Evolutionary conservation across 2,113 vertebrate species (phyloP).

Genomic region (Brienomyrus longianalis): DNA sequence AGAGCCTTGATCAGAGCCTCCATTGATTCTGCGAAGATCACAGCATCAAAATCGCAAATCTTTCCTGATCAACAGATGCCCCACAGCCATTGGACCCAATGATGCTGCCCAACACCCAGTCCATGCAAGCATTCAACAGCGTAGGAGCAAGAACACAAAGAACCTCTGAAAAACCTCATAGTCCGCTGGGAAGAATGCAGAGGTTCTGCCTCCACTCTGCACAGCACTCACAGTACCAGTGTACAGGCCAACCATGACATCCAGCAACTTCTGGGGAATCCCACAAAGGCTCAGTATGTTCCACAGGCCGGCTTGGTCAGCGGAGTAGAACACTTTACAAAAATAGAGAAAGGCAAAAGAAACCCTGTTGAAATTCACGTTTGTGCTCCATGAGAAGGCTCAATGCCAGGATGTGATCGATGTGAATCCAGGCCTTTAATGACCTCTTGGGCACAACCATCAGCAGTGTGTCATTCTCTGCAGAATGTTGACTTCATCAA

Average conservation of each 20-base stretch:
- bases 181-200: neutral
- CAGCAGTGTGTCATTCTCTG: no score
- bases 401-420: neutral
- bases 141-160: no score
- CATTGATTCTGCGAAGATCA: neutral
- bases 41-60: neutral
- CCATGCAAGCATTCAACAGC: neutral
- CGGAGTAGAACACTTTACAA: neutral
- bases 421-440: no score
- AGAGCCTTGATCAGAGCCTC: neutral
- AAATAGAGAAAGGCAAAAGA: neutral
- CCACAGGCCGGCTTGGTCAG: no score
- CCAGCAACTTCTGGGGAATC: no score
- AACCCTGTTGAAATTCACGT: neutral
- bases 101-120: neutral
- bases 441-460: no score
- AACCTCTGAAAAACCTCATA: neutral
- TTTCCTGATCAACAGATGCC: neutral
- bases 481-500: no score
- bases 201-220: neutral
- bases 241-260: no score
- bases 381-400: neutral
- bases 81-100: neutral
- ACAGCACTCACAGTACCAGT: neutral
- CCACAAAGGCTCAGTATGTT: no score